Conservation (phyloP, 2,888 invertebrate genomes). For the Drosophila picticornis region DNA sequence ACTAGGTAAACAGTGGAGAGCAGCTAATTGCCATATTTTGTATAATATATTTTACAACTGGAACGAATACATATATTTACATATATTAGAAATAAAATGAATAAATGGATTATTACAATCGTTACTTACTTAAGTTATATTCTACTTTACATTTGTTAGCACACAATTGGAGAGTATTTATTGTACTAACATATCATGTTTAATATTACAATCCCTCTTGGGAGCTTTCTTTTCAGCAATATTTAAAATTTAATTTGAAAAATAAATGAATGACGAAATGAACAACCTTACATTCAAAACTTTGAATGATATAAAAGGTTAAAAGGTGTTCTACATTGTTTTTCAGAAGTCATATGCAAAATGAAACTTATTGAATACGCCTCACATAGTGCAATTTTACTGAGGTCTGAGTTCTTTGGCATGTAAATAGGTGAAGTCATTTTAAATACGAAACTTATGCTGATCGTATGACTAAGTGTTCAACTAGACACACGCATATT, state of each 20-base stretch:
- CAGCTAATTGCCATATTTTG: constrained; percentile 7
- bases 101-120: constrained; percentile 8
- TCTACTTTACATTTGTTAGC: constrained; percentile 33
- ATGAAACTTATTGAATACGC: background rate
- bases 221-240: constrained; percentile 10
- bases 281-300: background rate
- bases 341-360: background rate
- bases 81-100: constrained; percentile 14
- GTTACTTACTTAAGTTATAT: background rate
- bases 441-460: constrained; percentile 6
- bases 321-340: background rate
- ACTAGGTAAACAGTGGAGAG: constrained; percentile 39
- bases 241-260: background rate
- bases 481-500: constrained; percentile 4
- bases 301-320: background rate
- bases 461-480: constrained; percentile 4
- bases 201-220: too few relatives aligned
- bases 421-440: constrained; percentile 4
- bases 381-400: background rate
- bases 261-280: background rate
- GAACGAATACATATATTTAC: constrained; percentile 10
- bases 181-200: constrained; percentile 13
- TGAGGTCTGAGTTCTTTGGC: constrained; percentile 29
- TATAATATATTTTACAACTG: constrained; percentile 13
- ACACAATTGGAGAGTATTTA: constrained; percentile 44